These are phyloP conservation scores for Ephestia elutella DNA, from an alignment of 1,140 invertebrate species.

Conservation along the genomic window DNA sequence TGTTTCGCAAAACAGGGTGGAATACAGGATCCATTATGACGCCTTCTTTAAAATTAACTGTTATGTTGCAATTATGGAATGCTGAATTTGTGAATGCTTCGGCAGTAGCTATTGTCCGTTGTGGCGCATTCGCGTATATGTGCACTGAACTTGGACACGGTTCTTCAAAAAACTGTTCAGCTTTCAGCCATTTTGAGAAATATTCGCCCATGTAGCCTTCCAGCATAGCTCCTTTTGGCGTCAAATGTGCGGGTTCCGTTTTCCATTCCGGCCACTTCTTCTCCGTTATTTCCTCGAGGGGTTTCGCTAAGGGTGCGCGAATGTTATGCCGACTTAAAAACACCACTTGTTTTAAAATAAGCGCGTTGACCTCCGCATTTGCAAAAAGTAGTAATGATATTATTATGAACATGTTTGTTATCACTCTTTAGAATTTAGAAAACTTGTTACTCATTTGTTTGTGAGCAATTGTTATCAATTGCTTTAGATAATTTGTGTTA, in stretches of 20 bases:
- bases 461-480: background rate
- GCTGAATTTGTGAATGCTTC: slow-evolving; percentile 44
- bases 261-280: slow-evolving; percentile 37
- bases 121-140: slow-evolving; percentile 47
- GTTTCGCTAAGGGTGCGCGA: slow-evolving; percentile 42
- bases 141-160: slow-evolving; percentile 35
- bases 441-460: background rate
- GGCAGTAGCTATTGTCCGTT: slow-evolving; percentile 46
- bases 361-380: background rate
- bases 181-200: slow-evolving; percentile 33
- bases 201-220: slow-evolving; percentile 45
- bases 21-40: slow-evolving; percentile 48
- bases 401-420: background rate
- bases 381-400: background rate
- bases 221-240: slow-evolving; percentile 38
- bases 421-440: background rate
- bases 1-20: slow-evolving; percentile 41
- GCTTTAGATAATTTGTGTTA: background rate
- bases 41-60: slow-evolving; percentile 29
- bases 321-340: slow-evolving; percentile 58
- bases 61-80: slow-evolving; percentile 43
- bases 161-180: slow-evolving; percentile 29
- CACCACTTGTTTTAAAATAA: slow-evolving; percentile 42
- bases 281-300: slow-evolving; percentile 32
- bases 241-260: slow-evolving; percentile 29